Conservation (phyloP, 2,113 vertebrate species). For the Girardinichthys multiradiatus region DNA sequence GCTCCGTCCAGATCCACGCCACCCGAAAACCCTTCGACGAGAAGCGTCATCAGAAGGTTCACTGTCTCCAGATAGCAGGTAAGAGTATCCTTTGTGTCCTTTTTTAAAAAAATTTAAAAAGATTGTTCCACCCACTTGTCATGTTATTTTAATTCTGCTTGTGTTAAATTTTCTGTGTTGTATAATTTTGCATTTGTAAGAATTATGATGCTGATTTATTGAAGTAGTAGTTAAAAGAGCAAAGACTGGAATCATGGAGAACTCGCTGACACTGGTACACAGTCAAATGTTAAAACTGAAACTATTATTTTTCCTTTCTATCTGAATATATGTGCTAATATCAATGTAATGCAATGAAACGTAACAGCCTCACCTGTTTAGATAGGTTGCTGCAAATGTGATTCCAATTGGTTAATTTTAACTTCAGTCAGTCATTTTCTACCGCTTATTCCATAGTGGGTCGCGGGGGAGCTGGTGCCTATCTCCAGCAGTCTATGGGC, state of each 20-base stretch:
- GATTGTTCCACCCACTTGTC: background rate
- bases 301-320: too few relatives aligned
- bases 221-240: background rate
- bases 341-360: background rate
- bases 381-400: background rate
- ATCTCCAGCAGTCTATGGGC: too few relatives aligned
- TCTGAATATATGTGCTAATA: too few relatives aligned
- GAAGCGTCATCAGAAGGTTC: slow-evolving; percentile 92
- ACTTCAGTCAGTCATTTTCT: too few relatives aligned
- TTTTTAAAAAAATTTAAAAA: background rate
- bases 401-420: background rate
- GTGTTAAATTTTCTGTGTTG: background rate
- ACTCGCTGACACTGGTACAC: too few relatives aligned
- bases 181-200: background rate
- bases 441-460: too few relatives aligned
- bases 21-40: slow-evolving; percentile 86
- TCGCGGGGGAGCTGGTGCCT: too few relatives aligned
- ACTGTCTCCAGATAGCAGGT: slow-evolving; percentile 94
- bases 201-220: background rate
- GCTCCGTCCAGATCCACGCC: slow-evolving; percentile 90
- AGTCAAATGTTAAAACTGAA: too few relatives aligned
- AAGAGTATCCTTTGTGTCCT: slow-evolving; percentile 50
- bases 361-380: background rate
- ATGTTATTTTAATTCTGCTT: background rate
- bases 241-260: too few relatives aligned